Evolutionary conservation across 2,113 vertebrate species (phyloP).

Genomic region (Syngnathus floridae): DNA sequence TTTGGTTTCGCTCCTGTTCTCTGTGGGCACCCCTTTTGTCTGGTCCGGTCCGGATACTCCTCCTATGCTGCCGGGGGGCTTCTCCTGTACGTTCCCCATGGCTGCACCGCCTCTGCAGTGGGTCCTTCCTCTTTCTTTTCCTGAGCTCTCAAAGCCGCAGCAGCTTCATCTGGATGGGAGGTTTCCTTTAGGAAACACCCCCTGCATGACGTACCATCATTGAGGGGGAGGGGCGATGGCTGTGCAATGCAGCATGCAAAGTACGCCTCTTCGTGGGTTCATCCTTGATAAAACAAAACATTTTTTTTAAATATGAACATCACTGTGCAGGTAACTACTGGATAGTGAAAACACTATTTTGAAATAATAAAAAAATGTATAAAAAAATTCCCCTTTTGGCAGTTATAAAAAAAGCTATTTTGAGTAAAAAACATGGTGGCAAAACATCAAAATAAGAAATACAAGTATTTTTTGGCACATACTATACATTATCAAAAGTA

Average conservation of each 20-base stretch:
- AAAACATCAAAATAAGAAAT: too few relatives aligned
- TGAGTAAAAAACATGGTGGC: too few relatives aligned
- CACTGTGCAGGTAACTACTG: too few relatives aligned
- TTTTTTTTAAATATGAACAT: too few relatives aligned
- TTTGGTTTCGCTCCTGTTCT: slow-evolving; percentile 14
- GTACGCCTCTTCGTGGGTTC: background rate
- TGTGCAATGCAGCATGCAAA: slow-evolving; percentile 47
- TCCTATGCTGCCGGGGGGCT: slow-evolving; percentile 60
- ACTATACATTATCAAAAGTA: too few relatives aligned
- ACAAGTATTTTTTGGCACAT: too few relatives aligned
- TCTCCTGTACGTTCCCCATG: slow-evolving; percentile 88
- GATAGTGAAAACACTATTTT: too few relatives aligned
- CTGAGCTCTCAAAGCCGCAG: slow-evolving; percentile 55
- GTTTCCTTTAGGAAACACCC: slow-evolving; percentile 60
- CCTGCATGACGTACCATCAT: slow-evolving; percentile 59
- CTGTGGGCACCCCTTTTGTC: background rate
- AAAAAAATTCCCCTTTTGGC: too few relatives aligned
- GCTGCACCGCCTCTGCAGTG: slow-evolving; percentile 45
- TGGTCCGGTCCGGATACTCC: slow-evolving; percentile 25
- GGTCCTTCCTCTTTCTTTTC: slow-evolving; percentile 30
- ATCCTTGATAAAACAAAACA: too few relatives aligned
- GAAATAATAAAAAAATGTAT: too few relatives aligned
- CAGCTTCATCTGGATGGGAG: slow-evolving; percentile 38
- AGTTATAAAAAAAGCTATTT: too few relatives aligned
- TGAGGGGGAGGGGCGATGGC: slow-evolving; percentile 58